Percentiles rank a stretch among this genome's conserved stretches.
These are phyloP conservation scores for Trissoscelio sp. DNA, from an alignment of 2,888 invertebrate genomes.

Conservation along the genomic window DNA sequence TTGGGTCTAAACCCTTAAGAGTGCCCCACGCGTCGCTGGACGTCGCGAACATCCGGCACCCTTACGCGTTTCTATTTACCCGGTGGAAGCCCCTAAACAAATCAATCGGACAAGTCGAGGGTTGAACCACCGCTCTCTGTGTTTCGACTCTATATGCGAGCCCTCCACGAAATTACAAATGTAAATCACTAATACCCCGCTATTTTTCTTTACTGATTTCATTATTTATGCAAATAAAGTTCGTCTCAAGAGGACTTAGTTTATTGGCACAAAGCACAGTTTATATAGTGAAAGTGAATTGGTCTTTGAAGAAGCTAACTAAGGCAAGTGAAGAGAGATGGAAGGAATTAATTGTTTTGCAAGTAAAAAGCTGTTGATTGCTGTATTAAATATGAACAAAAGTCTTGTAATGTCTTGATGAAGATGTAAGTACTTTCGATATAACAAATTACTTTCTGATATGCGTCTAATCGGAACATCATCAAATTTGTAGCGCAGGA, in stretches of 20 bases:
- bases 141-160: conserved; percentile 47
- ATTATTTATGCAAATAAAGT: conserved; percentile 61
- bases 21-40: conserved; percentile 66
- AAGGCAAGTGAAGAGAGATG: background rate
- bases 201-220: conserved; percentile 64
- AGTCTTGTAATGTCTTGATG: background rate
- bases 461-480: background rate
- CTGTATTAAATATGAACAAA: background rate
- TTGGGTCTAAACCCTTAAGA: conserved; percentile 70
- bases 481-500: background rate
- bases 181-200: conserved; percentile 61
- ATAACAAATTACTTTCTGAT: conserved; percentile 9
- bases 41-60: conserved; percentile 69
- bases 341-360: conserved; percentile 3
- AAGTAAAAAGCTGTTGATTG: background rate
- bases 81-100: conserved; percentile 71
- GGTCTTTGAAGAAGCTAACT: conserved; percentile 22
- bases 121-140: conserved; percentile 37
- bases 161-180: conserved; percentile 59
- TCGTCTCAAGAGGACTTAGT: background rate
- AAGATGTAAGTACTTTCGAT: background rate
- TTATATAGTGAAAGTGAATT: conserved; percentile 25
- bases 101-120: conserved; percentile 71
- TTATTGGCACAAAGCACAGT: conserved; percentile 24
- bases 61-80: conserved; percentile 67